Evolutionary conservation across 1,140 invertebrate genomes (phyloP).

Genomic region (Drosophila setifemur): DNA sequence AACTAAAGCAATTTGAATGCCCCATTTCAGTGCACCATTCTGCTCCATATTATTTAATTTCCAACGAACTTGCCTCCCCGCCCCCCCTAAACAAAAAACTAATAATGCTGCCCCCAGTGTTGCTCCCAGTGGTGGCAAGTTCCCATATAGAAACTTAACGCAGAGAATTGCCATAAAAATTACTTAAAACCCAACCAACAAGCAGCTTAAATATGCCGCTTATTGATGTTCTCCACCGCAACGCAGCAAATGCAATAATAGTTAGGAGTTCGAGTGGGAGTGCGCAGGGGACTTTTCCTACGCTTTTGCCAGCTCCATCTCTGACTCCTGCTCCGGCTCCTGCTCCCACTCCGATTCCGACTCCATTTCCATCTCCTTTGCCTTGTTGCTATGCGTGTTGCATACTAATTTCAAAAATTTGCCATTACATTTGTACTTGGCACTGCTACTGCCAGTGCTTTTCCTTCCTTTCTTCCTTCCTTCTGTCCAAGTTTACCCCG

Average conservation of each 20-base stretch:
- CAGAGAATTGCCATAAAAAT: slow-evolving; percentile 69
- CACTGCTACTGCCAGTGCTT: slow-evolving; percentile 28
- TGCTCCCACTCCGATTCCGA: background rate
- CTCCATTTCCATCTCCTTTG: slow-evolving; percentile 2
- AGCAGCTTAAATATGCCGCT: slow-evolving; percentile 71
- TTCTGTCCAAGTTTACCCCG: background rate
- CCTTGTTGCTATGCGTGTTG: slow-evolving; percentile 61
- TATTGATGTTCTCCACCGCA: slow-evolving; percentile 55
- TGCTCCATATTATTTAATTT: slow-evolving; percentile 9
- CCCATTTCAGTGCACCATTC: background rate
- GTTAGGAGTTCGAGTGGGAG: slow-evolving; percentile 22
- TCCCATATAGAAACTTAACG: slow-evolving; percentile 27
- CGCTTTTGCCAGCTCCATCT: slow-evolving; percentile 22
- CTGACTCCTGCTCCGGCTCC: background rate
- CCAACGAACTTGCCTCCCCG: slow-evolving; percentile 5
- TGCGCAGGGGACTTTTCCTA: slow-evolving; percentile 8
- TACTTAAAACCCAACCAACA: slow-evolving; percentile 68
- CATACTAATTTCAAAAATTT: slow-evolving; percentile 76
- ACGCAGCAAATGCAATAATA: slow-evolving; percentile 34
- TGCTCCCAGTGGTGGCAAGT: background rate
- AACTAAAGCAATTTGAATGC: background rate
- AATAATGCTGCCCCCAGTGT: slow-evolving; percentile 34
- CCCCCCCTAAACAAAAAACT: slow-evolving; percentile 14
- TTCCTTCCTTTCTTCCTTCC: slow-evolving; percentile 3
- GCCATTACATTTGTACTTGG: slow-evolving; percentile 70